A percentile compares a stretch with the other conserved stretches of the same genome.
Evolutionary conservation across 2,888 invertebrate genomes (phyloP).

Genomic region (Petrophora chlorosata): DNA sequence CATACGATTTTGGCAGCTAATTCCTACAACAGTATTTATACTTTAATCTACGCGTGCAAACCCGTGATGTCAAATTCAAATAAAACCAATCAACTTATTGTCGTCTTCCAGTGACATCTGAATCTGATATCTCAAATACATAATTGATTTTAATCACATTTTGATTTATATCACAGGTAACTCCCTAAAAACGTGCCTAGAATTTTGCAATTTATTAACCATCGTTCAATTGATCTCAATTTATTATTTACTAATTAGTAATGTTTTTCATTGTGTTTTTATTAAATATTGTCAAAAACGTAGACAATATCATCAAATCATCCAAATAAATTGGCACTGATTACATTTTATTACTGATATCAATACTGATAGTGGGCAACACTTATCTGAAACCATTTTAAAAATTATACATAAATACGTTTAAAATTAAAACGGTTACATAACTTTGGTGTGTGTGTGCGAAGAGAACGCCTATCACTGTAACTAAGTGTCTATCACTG

Average conservation of each 20-base stretch:
- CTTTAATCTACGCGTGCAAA: conserved; percentile 13
- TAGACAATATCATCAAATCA: neutral
- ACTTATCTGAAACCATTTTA: neutral
- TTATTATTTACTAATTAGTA: too few relatives aligned
- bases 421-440: conserved; percentile 3
- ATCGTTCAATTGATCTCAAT: too few relatives aligned
- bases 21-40: conserved; percentile 1
- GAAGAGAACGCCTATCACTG: neutral
- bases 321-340: conserved; percentile 15
- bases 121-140: conserved; percentile 7
- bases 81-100: conserved; percentile 10
- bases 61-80: neutral
- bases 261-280: too few relatives aligned
- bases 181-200: conserved; percentile 5
- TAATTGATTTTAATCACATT: conserved; percentile 25
- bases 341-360: conserved; percentile 6
- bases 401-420: conserved; percentile 3
- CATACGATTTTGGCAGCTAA: conserved; percentile 9
- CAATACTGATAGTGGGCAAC: conserved; percentile 14
- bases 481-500: neutral
- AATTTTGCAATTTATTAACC: neutral
- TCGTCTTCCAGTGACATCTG: conserved; percentile 2
- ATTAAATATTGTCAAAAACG: neutral
- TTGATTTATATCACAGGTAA: conserved; percentile 26
- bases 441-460: neutral